phyloP scores from a whole-genome alignment of 1,140 invertebrate species.

The Andrena cerasifolii region DNA sequence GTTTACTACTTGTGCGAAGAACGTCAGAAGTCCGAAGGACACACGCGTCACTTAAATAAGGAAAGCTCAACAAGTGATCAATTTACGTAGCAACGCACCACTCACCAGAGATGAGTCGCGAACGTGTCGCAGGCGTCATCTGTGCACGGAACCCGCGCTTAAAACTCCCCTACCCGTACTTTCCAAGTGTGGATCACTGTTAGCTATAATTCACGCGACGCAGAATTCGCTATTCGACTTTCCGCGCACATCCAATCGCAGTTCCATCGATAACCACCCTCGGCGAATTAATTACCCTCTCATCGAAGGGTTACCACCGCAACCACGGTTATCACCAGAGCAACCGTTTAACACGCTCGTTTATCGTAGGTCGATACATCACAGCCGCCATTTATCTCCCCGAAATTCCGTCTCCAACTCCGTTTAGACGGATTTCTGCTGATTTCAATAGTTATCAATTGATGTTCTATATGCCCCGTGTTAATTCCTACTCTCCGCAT shows the following conservation, averaged over 20 bases:
- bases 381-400: background rate
- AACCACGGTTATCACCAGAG: background rate
- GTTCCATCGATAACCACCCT: background rate
- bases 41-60: background rate
- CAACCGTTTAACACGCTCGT: background rate
- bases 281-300: background rate
- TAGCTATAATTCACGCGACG: background rate
- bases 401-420: too few relatives aligned
- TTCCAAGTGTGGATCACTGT: background rate
- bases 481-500: background rate
- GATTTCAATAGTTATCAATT: too few relatives aligned
- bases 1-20: too few relatives aligned
- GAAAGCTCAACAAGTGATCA: background rate
- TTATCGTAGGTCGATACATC: slow-evolving; percentile 47
- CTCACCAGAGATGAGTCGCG: background rate
- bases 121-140: slow-evolving; percentile 37
- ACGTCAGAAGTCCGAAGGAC: too few relatives aligned
- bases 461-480: too few relatives aligned
- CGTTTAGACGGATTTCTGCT: background rate
- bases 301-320: background rate
- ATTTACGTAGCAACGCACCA: too few relatives aligned
- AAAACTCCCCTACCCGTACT: background rate
- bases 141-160: slow-evolving; percentile 6
- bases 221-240: background rate
- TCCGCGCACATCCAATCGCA: background rate